These are phyloP conservation scores for Arrhopalites spinosus DNA, from an alignment of 2,888 invertebrate species.

Conservation along the genomic window DNA sequence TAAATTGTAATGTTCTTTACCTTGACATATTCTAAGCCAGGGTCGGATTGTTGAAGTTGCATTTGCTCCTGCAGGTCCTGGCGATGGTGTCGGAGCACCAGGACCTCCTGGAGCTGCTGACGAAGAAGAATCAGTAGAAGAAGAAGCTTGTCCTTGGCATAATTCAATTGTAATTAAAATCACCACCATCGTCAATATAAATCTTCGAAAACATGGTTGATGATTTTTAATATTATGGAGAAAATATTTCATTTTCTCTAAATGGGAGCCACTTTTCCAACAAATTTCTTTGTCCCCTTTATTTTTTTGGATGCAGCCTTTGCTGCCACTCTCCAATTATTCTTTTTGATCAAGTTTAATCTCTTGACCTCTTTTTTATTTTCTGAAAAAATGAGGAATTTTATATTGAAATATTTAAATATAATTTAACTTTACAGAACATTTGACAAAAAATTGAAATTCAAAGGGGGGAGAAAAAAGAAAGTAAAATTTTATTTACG, in stretches of 20 bases:
- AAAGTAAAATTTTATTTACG: not conserved
- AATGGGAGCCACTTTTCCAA: not conserved
- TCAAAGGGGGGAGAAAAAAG: not conserved
- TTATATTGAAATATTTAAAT: too few species aligned
- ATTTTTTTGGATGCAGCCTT: not conserved
- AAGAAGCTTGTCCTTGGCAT: not conserved
- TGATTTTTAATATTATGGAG: not conserved
- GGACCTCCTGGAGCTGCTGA: not conserved
- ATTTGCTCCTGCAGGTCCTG: too few species aligned
- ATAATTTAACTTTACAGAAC: too few species aligned
- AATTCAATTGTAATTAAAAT: not conserved
- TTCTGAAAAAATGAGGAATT: too few species aligned
- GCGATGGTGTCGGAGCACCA: not conserved
- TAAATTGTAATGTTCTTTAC: not conserved
- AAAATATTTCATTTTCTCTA: not conserved
- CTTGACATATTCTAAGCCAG: slow-evolving; percentile 7
- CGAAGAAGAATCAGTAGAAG: too few species aligned
- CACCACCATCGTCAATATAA: too few species aligned
- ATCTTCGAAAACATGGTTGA: too few species aligned
- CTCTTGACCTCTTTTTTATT: too few species aligned
- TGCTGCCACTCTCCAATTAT: too few species aligned
- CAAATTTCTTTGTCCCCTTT: not conserved
- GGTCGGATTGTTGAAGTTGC: not conserved
- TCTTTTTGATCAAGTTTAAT: too few species aligned
- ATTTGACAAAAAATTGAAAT: too few species aligned